These are phyloP conservation scores for Vireo altiloquus DNA, from an alignment of 2,113 vertebrate genomes.

Conservation along the genomic window DNA sequence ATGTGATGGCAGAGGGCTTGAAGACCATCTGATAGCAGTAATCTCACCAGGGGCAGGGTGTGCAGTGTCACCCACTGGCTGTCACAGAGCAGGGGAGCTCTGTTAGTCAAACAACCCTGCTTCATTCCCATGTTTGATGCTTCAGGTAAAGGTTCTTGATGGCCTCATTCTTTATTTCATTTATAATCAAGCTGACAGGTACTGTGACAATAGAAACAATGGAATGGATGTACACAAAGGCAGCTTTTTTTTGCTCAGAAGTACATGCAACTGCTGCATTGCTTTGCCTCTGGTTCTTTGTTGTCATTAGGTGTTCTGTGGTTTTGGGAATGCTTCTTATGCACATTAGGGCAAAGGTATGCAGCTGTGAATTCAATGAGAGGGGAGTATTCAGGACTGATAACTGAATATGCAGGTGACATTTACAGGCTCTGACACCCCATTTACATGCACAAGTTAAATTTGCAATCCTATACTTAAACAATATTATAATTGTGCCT, in stretches of 20 bases:
- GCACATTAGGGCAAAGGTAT: not conserved
- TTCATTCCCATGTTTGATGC: not conserved
- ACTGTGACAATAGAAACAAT: not conserved
- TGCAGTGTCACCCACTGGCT: not conserved
- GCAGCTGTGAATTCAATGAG: not conserved
- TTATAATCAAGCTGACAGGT: not conserved
- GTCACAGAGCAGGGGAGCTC: not conserved
- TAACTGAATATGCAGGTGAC: conserved; percentile 6
- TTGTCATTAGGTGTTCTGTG: not conserved
- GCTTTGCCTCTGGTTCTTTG: not conserved
- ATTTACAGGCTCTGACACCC: not conserved
- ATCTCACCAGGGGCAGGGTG: not conserved
- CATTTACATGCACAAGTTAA: conserved; percentile 3
- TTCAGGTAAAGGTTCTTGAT: not conserved
- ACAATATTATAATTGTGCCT: not conserved
- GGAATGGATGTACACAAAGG: not conserved
- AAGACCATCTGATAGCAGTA: not conserved
- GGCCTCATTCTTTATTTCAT: not conserved
- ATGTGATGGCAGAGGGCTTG: not conserved
- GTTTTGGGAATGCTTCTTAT: not conserved
- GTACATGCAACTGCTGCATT: not conserved
- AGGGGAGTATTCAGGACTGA: not conserved
- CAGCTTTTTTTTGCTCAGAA: not conserved
- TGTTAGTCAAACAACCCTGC: not conserved
- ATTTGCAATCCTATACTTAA: not conserved